Conservation (phyloP, 2,888 invertebrate species). For the Conchocele bisecta region DNA sequence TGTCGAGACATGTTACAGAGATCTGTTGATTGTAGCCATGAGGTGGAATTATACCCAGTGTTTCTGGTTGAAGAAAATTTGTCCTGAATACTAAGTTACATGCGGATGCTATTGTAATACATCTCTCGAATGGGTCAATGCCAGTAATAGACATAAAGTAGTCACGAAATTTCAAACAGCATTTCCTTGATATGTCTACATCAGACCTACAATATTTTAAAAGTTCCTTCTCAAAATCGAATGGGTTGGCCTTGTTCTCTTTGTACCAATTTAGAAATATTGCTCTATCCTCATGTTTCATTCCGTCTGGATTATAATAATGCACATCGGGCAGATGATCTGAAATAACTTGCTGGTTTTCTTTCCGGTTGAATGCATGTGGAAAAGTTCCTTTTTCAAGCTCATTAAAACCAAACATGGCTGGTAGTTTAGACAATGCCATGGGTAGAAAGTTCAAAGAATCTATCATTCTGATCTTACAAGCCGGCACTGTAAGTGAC, state of each 20-base stretch:
- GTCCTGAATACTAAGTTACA: constrained; percentile 28
- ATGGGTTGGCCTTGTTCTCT: constrained; percentile 7
- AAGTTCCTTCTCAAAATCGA: constrained; percentile 27
- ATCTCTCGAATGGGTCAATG: constrained; percentile 36
- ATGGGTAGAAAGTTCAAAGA: constrained; percentile 48
- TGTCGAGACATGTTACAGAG: no score
- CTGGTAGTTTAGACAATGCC: constrained; percentile 31
- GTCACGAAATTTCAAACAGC: constrained; percentile 27
- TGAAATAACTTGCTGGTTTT: constrained; percentile 12
- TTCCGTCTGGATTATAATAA: constrained; percentile 39
- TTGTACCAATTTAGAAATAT: constrained; percentile 26
- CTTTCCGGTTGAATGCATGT: constrained; percentile 33
- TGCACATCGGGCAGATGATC: constrained; percentile 16
- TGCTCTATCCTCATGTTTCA: constrained; percentile 27
- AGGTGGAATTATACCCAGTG: constrained; percentile 37
- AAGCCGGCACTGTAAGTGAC: constrained; percentile 25
- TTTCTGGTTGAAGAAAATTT: constrained; percentile 7
- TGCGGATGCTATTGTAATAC: constrained; percentile 37
- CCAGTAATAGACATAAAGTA: constrained; percentile 15
- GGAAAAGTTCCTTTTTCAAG: constrained; percentile 47
- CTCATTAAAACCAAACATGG: constrained; percentile 28
- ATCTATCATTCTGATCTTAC: constrained; percentile 43
- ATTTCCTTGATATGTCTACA: constrained; percentile 26
- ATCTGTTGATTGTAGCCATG: constrained; percentile 42
- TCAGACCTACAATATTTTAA: constrained; percentile 29